Conservation (phyloP, 2,113 vertebrate genomes). For the Geothlypis trichas region DNA sequence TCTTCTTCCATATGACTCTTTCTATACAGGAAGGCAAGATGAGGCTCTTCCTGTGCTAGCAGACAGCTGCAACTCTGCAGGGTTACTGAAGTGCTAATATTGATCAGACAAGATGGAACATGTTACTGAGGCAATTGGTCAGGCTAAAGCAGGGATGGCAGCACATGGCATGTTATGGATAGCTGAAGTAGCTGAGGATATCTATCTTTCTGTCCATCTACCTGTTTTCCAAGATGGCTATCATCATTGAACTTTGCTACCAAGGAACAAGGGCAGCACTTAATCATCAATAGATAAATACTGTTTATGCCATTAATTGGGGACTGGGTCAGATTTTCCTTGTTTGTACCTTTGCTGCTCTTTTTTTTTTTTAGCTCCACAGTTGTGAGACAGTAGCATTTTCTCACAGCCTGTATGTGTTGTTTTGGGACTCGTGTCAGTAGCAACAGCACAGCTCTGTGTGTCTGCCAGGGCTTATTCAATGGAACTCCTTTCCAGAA, state of each 20-base stretch:
- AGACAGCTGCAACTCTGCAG: background rate
- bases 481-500: constrained; percentile 21
- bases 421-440: constrained; percentile 39
- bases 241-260: background rate
- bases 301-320: background rate
- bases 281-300: constrained; percentile 29
- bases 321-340: background rate
- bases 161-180: constrained; percentile 40
- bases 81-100: constrained; percentile 20
- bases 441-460: constrained; percentile 42
- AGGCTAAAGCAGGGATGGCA: constrained; percentile 10
- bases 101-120: constrained; percentile 40
- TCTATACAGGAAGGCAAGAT: background rate
- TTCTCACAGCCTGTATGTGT: constrained; percentile 33
- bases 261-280: background rate
- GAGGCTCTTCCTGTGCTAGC: background rate
- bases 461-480: constrained; percentile 33
- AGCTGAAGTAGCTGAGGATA: background rate
- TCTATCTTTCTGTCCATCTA: constrained; percentile 41
- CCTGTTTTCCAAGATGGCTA: constrained; percentile 14
- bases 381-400: constrained; percentile 14
- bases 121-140: constrained; percentile 33
- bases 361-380: too few relatives aligned
- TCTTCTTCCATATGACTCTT: background rate
- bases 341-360: background rate